Evolutionary conservation across 2,797 vertebrate genomes (phyloP).

Genomic region (Ptychadena robeensis): DNA sequence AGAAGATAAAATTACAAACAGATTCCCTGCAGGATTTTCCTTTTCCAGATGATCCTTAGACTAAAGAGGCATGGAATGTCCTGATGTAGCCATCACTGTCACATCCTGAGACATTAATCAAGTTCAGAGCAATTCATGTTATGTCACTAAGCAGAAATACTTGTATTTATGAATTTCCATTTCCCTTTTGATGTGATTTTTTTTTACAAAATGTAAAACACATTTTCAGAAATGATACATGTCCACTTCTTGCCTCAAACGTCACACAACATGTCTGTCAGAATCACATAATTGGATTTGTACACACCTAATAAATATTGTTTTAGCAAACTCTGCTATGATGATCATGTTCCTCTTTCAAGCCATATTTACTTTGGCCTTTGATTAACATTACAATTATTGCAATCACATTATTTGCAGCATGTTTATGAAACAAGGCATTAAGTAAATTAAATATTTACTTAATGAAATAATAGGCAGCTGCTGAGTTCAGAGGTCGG

Average conservation of each 20-base stretch:
- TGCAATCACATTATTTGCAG: not conserved
- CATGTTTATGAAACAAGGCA: not conserved
- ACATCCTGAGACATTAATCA: not conserved
- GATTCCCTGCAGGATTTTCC: constrained; percentile 55
- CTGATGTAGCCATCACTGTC: not conserved
- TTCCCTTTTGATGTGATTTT: no score
- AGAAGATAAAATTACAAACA: constrained; percentile 67
- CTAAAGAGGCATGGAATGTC: not conserved
- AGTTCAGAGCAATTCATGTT: no score
- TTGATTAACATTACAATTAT: not conserved
- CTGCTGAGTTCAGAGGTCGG: not conserved
- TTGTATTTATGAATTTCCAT: no score
- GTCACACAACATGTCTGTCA: no score
- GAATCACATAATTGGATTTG: no score
- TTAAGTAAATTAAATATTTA: not conserved
- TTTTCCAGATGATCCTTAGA: constrained; percentile 11
- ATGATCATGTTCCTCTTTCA: no score
- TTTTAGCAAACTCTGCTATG: no score
- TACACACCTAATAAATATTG: no score
- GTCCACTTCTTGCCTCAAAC: no score
- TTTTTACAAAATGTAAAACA: no score
- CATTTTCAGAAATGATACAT: no score
- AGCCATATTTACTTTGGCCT: not conserved
- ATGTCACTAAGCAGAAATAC: no score
- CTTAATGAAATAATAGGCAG: not conserved